Conservation (phyloP, 2,113 vertebrate genomes). For the Eulemur rufifrons region DNA sequence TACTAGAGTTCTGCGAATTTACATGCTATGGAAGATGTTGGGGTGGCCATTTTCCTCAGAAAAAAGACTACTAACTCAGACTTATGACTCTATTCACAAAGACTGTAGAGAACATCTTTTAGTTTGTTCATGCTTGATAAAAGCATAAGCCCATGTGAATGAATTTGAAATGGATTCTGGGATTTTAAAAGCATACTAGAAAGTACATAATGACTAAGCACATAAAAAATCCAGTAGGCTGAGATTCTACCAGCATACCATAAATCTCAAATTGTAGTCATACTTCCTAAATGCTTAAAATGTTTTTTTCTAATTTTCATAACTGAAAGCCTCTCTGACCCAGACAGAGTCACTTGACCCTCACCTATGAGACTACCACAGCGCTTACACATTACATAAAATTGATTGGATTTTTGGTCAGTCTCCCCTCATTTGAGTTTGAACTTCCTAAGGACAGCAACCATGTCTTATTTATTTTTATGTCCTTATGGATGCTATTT, state of each 20-base stretch:
- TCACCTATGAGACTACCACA: background rate
- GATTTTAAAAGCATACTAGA: conserved; percentile 22
- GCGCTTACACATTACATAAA: conserved; percentile 1
- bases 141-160: background rate
- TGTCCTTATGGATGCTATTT: background rate
- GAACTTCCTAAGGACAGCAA: conserved; percentile 2
- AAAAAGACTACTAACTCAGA: background rate
- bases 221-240: conserved; percentile 13
- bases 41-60: background rate
- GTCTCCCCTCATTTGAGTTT: background rate
- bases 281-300: conserved; percentile 32
- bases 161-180: conserved; percentile 29
- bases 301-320: background rate
- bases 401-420: background rate
- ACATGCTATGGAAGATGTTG: background rate
- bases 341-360: background rate
- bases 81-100: background rate
- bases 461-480: conserved; percentile 30
- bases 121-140: background rate
- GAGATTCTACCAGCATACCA: background rate
- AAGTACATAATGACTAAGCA: background rate
- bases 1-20: background rate
- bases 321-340: background rate
- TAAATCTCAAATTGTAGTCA: conserved; percentile 34
- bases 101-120: background rate